Conservation (phyloP, 2,113 vertebrate genomes). For the Camelus bactrianus region DNA sequence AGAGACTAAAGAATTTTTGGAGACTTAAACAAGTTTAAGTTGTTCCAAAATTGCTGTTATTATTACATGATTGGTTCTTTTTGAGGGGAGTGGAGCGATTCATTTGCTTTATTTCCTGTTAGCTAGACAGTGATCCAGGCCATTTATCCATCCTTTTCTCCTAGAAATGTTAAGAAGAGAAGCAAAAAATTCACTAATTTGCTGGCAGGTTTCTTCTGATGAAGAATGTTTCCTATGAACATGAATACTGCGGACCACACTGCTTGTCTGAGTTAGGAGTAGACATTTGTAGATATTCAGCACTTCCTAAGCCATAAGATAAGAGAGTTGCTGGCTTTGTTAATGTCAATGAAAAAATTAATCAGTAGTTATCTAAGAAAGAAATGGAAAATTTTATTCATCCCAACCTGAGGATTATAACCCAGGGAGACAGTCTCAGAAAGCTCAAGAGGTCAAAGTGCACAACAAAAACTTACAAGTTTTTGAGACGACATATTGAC, state of each 20-base stretch:
- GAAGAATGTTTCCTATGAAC: background rate
- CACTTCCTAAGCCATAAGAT: background rate
- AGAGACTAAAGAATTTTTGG: background rate
- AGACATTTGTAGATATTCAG: background rate
- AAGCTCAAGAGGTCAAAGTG: background rate
- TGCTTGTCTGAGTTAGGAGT: background rate
- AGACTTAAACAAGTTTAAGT: background rate
- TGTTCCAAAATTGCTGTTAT: background rate
- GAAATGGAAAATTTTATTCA: background rate
- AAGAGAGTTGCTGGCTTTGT: background rate
- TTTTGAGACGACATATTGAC: background rate
- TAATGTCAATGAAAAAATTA: background rate
- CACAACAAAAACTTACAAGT: background rate
- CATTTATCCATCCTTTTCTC: background rate
- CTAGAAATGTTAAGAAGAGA: slow-evolving; percentile 31
- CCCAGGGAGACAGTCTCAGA: background rate
- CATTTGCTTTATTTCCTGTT: background rate
- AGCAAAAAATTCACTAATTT: background rate
- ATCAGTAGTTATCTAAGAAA: background rate
- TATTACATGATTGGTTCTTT: background rate
- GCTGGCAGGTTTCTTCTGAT: background rate
- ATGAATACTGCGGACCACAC: background rate
- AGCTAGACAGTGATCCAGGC: background rate
- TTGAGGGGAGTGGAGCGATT: background rate
- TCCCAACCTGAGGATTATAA: background rate